These are phyloP conservation scores for Bombus confusus DNA, from an alignment of 1,140 invertebrate species.

Conservation along the genomic window DNA sequence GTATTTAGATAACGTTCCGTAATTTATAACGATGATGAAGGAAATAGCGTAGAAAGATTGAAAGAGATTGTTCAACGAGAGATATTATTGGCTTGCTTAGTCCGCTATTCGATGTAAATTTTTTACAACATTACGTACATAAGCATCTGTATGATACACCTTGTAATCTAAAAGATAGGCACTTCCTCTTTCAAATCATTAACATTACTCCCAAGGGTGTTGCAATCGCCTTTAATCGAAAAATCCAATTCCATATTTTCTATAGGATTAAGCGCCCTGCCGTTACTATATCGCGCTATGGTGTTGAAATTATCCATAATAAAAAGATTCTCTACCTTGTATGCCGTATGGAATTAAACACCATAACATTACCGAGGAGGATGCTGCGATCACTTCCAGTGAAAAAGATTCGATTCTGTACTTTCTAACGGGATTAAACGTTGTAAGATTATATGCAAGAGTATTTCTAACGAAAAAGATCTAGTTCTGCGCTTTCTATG, in stretches of 20 bases:
- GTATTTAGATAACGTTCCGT: constrained; percentile 32
- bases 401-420: background rate
- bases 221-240: background rate
- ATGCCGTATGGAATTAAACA: background rate
- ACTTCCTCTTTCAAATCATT: constrained; percentile 30
- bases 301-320: background rate
- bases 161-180: constrained; percentile 13
- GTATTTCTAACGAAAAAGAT: background rate
- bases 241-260: background rate
- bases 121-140: constrained; percentile 21
- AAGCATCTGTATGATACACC: constrained; percentile 11
- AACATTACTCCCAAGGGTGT: constrained; percentile 10
- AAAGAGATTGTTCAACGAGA: constrained; percentile 30
- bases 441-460: background rate
- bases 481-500: background rate
- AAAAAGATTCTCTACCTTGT: background rate
- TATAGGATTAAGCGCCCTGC: background rate
- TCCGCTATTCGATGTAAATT: constrained; percentile 33
- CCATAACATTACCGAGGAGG: background rate
- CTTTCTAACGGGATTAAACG: background rate
- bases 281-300: background rate
- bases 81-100: constrained; percentile 23
- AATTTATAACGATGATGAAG: constrained; percentile 26
- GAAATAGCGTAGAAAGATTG: constrained; percentile 39
- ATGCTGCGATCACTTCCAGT: background rate